Percentiles rank a stretch among this genome's conserved stretches.
These are phyloP conservation scores for Petroica traversi DNA, from an alignment of 2,113 vertebrate genomes.

Conservation along the genomic window DNA sequence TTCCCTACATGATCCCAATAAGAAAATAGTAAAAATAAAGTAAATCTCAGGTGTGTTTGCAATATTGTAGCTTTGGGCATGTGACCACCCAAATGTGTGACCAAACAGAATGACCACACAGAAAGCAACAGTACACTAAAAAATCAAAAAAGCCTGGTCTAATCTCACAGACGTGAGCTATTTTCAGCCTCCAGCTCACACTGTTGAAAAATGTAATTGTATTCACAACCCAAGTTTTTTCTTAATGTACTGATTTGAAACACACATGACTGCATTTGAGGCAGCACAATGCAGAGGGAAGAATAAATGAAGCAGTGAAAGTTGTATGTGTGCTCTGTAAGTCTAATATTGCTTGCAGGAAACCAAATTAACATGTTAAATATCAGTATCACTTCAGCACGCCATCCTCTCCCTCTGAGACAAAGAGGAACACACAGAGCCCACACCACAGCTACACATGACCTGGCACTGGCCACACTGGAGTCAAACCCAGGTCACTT, in stretches of 20 bases:
- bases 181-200: neutral
- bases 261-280: fast-evolving
- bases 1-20: neutral
- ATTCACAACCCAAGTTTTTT: neutral
- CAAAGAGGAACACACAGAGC: neutral
- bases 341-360: neutral
- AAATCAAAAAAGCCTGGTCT: neutral
- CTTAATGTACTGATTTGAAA: neutral
- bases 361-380: neutral
- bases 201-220: neutral
- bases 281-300: neutral
- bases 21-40: neutral
- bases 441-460: fast-evolving
- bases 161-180: neutral
- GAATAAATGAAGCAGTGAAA: neutral
- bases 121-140: neutral
- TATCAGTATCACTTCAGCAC: neutral
- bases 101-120: neutral
- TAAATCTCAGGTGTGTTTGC: neutral
- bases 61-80: neutral
- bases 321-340: neutral
- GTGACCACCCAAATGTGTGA: neutral
- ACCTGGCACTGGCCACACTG: fast-evolving
- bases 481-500: neutral
- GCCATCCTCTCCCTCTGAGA: neutral